Percentiles rank a stretch among this genome's conserved stretches.
Conservation (phyloP, 2,797 vertebrate species). For the Onychomys torridus region DNA sequence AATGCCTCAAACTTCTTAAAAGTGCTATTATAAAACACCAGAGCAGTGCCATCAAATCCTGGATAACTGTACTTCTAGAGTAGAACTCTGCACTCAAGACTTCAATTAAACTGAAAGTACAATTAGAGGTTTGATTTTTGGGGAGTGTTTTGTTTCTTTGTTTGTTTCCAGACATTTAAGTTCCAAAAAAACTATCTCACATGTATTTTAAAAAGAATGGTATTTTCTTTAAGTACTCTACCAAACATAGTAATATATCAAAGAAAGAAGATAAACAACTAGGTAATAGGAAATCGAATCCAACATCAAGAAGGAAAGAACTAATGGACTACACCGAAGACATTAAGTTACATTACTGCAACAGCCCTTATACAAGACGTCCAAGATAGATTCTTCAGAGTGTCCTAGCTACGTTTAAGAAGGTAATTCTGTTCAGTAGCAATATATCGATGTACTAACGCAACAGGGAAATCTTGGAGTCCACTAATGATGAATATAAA, state of each 20-base stretch:
- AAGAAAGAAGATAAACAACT: constrained; percentile 1
- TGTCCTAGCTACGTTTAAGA: neutral
- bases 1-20: constrained; percentile 27
- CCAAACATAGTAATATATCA: neutral
- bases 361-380: neutral
- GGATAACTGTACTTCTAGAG: neutral
- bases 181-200: constrained; percentile 4
- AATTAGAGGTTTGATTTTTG: neutral
- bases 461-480: neutral
- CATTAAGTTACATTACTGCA: neutral
- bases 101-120: neutral
- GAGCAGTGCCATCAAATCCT: neutral
- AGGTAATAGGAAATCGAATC: neutral
- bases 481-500: neutral
- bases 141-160: neutral
- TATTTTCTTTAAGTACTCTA: neutral
- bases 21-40: neutral
- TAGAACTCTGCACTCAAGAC: neutral
- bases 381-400: neutral
- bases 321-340: neutral
- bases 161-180: neutral
- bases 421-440: neutral
- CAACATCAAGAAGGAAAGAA: constrained; percentile 7
- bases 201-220: neutral
- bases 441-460: neutral